Evolutionary conservation across 2,888 invertebrate genomes (phyloP).

Genomic region (Hypomecis atomaria): DNA sequence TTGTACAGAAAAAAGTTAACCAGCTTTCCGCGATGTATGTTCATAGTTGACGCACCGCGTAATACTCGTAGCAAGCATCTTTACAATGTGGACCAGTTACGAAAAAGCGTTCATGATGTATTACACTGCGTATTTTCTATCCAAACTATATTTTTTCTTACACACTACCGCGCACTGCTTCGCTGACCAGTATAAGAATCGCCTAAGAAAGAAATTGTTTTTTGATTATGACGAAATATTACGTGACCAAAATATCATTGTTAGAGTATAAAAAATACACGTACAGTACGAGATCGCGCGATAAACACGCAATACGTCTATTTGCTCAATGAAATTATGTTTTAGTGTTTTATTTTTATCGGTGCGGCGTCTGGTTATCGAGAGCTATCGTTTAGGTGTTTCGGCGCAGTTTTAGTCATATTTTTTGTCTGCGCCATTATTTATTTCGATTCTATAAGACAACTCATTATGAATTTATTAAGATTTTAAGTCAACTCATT

Average conservation of each 20-base stretch:
- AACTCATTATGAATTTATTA: too few species aligned
- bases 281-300: slow-evolving; percentile 52
- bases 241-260: slow-evolving; percentile 62
- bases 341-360: slow-evolving; percentile 46
- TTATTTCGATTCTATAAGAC: neutral
- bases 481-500: too few species aligned
- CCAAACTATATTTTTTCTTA: too few species aligned
- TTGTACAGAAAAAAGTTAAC: too few species aligned
- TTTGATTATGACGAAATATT: slow-evolving; percentile 57
- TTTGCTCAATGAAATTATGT: slow-evolving; percentile 65
- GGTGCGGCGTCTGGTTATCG: slow-evolving; percentile 37
- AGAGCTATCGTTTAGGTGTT: slow-evolving; percentile 21
- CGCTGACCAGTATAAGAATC: too few species aligned
- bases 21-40: too few species aligned
- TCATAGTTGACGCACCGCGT: too few species aligned
- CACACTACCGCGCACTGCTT: too few species aligned
- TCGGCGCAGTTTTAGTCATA: neutral
- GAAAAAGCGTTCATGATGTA: too few species aligned
- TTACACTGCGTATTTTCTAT: too few species aligned
- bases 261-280: slow-evolving; percentile 50
- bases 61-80: too few species aligned
- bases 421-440: neutral
- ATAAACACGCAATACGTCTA: slow-evolving; percentile 69
- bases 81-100: too few species aligned
- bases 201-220: slow-evolving; percentile 47